phyloP scores from a whole-genome alignment of 2,113 vertebrate species.

The Platanista minor region DNA sequence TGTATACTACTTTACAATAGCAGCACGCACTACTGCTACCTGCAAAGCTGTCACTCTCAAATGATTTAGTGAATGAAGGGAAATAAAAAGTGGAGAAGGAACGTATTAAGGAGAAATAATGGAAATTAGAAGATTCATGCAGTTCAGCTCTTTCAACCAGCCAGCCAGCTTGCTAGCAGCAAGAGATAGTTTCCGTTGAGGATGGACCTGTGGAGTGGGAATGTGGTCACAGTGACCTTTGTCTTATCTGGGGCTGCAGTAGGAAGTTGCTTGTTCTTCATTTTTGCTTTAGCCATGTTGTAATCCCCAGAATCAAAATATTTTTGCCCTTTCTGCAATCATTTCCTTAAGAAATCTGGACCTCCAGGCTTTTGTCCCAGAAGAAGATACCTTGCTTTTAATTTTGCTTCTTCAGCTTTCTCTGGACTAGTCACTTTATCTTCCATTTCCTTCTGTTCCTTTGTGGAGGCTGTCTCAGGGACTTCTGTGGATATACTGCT shows the following conservation, averaged over 20 bases:
- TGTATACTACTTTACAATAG: conserved; percentile 76
- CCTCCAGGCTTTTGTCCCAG: conserved; percentile 94
- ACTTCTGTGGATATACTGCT: not conserved
- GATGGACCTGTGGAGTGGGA: conserved; percentile 93
- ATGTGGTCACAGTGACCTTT: conserved; percentile 94
- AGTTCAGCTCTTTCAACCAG: conserved; percentile 82
- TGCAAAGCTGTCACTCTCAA: conserved; percentile 80
- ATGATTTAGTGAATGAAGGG: conserved; percentile 79
- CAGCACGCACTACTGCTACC: conserved; percentile 80
- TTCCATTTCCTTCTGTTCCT: conserved; percentile 87
- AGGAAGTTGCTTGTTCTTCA: conserved; percentile 92
- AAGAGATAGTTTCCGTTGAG: conserved; percentile 91
- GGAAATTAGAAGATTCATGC: conserved; percentile 85
- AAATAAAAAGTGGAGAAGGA: conserved; percentile 73
- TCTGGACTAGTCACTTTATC: conserved; percentile 93
- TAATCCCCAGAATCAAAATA: conserved; percentile 94
- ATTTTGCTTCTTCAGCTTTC: conserved; percentile 94
- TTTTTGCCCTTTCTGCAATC: conserved; percentile 93
- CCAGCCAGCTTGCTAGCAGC: conserved; percentile 89
- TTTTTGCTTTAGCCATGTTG: conserved; percentile 95
- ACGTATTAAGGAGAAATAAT: conserved; percentile 76
- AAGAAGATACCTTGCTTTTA: conserved; percentile 93
- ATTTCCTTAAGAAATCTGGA: conserved; percentile 95
- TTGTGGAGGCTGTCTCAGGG: not conserved
- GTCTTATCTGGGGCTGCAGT: conserved; percentile 88